A percentile compares a stretch with the other conserved stretches of the same genome.
These are phyloP conservation scores for Eleginops maclovinus DNA, from an alignment of 2,113 vertebrate species.

Conservation along the genomic window DNA sequence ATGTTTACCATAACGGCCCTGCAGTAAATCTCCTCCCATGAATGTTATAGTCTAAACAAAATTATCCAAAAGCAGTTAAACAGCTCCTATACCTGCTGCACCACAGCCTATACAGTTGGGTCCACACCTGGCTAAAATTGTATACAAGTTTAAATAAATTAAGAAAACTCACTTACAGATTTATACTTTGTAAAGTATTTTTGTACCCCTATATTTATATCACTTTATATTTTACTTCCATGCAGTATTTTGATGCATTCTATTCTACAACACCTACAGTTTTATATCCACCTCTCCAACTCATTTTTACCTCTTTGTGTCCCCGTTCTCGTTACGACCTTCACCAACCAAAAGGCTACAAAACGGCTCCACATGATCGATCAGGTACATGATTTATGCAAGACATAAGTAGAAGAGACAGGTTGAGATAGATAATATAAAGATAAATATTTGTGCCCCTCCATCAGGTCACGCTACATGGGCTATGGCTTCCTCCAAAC, in stretches of 20 bases:
- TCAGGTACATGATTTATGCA: constrained; percentile 83
- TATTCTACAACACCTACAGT: constrained; percentile 35
- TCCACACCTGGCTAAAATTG: not conserved
- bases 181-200: not conserved
- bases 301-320: constrained; percentile 38
- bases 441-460: constrained; percentile 48
- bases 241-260: constrained; percentile 6
- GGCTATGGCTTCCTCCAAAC: constrained; percentile 99
- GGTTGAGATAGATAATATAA: constrained; percentile 13
- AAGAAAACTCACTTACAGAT: constrained; percentile 22
- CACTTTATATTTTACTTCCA: constrained; percentile 18
- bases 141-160: constrained; percentile 28
- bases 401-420: constrained; percentile 28
- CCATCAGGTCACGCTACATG: constrained; percentile 96
- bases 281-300: constrained; percentile 43
- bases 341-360: constrained; percentile 80
- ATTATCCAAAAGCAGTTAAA: constrained; percentile 4
- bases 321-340: constrained; percentile 31
- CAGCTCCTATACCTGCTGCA: constrained; percentile 12
- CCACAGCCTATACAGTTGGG: constrained; percentile 8
- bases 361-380: constrained; percentile 84
- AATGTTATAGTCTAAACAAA: not conserved
- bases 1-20: not conserved
- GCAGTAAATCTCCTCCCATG: constrained; percentile 7
- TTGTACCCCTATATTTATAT: not conserved